Base-by-base conservation (phyloP, 2,888 invertebrate genomes). In the Diploptera punctata region DNA sequence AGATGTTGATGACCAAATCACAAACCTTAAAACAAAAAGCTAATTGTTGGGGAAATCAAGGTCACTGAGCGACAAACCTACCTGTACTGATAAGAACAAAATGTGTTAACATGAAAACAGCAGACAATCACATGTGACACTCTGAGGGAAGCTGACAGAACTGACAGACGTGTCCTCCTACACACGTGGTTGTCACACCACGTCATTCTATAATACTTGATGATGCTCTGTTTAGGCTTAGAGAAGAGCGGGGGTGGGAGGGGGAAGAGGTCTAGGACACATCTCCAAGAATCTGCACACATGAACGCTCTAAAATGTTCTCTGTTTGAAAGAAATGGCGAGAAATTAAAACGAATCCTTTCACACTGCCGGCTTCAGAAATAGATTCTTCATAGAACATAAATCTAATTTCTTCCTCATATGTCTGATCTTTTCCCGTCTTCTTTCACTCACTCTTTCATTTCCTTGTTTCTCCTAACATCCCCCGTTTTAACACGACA, bases 81-180 rank as follows among this genome's bases (percentile, higher is more conserved):
- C 33, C 33, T 33, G 33, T 7, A 5, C 5, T 33, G 10, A 33
- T 33, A 33, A 10, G 10, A 33, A 33, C 33, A 33, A 33, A 7
- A 33, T 33, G 10, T 5, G 33, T 33, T 33, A 10, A 33, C 33
- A 33, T 7, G 33, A 33, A 5, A 33, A 7, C 10, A 33, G 10
- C 33, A 33, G 7, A 33, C 33, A 33, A 33, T 10, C 10, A 33
- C 29, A 57, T 57, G 57, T 57, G 16, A 13, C 57, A 57, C 57
- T 9, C 26, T 19, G n/a, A 29, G 4, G 16, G 29, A n/a, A 7
- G n/a, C 57, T 57, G 57, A 57, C 57, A 57, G 57, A 26, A 57
- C 57, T 57, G 57, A 57, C 57, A 57, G 57, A 57, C 29, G 57
- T 57, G 57, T 44, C 44, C 65, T 65, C 65, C 65, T 65, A 65